Evolutionary conservation across 2,888 invertebrate genomes (phyloP).

Genomic region (Ennomos fuscantarius): DNA sequence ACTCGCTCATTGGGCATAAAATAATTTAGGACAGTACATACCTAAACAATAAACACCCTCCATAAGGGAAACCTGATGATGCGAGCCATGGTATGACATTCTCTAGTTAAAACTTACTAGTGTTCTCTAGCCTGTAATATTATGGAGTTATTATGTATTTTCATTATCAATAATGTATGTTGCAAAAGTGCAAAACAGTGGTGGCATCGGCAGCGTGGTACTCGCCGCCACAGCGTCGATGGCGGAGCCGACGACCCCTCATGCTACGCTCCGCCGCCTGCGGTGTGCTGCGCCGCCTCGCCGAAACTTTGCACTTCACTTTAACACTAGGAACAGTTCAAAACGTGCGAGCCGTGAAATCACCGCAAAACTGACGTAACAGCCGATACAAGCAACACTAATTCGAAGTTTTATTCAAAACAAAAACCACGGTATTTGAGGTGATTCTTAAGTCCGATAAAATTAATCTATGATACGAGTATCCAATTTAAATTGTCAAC

Average conservation of each 20-base stretch:
- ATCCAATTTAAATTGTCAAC: too few relatives aligned
- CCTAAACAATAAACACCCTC: too few relatives aligned
- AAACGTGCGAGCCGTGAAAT: slow-evolving; percentile 79
- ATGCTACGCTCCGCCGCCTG: slow-evolving; percentile 71
- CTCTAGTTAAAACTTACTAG: background rate
- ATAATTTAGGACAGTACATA: background rate
- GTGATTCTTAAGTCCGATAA: slow-evolving; percentile 8
- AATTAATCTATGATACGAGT: slow-evolving; percentile 7
- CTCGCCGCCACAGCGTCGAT: slow-evolving; percentile 40
- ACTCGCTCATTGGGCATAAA: slow-evolving; percentile 36
- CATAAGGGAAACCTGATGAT: background rate
- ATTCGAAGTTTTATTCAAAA: slow-evolving; percentile 36
- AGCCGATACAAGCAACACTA: slow-evolving; percentile 45
- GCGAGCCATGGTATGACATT: background rate
- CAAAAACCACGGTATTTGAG: slow-evolving; percentile 12
- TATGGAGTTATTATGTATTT: background rate
- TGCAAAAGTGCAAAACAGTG: slow-evolving; percentile 25
- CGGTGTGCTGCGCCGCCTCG: slow-evolving; percentile 65
- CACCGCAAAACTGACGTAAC: slow-evolving; percentile 78
- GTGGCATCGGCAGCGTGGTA: slow-evolving; percentile 34
- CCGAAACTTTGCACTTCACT: slow-evolving; percentile 84
- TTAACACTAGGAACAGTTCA: slow-evolving; percentile 78
- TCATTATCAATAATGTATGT: slow-evolving; percentile 10
- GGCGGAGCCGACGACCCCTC: slow-evolving; percentile 72
- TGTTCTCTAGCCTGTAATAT: too few relatives aligned